Evolutionary conservation across 1,140 invertebrate genomes (phyloP).

Genomic region (Meloidogyne floridensis): DNA sequence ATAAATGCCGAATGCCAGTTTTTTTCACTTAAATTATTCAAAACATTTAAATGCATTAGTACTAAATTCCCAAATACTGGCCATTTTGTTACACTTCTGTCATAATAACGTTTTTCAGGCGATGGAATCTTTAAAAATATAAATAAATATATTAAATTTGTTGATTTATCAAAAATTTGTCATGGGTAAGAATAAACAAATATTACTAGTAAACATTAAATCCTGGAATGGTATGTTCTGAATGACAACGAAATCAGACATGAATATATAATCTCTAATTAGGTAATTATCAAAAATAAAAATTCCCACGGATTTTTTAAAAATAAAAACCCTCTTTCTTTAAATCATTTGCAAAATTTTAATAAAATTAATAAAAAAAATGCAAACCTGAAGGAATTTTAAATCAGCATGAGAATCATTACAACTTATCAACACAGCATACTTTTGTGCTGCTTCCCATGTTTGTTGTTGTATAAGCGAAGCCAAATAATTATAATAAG

Average conservation of each 20-base stretch:
- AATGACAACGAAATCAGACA: too few species aligned
- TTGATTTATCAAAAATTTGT: too few species aligned
- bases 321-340: too few species aligned
- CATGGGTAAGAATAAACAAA: too few species aligned
- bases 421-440: slow-evolving; percentile 40
- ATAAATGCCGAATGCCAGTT: slow-evolving; percentile 42
- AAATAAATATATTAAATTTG: too few species aligned
- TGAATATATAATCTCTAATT: too few species aligned
- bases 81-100: slow-evolving; percentile 40
- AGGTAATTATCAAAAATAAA: slow-evolving; percentile 18
- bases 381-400: slow-evolving; percentile 37
- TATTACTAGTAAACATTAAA: too few species aligned
- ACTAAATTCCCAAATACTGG: slow-evolving; percentile 52
- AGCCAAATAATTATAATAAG: slow-evolving; percentile 42
- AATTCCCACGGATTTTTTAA: background rate
- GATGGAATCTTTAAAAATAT: slow-evolving; percentile 42
- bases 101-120: slow-evolving; percentile 39
- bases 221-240: too few species aligned
- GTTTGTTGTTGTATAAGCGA: slow-evolving; percentile 33
- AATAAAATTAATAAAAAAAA: too few species aligned
- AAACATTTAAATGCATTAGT: slow-evolving; percentile 44
- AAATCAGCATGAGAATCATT: slow-evolving; percentile 35
- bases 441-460: slow-evolving; percentile 42
- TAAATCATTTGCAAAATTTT: too few species aligned
- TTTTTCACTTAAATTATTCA: slow-evolving; percentile 37